Percentiles rank a stretch among this genome's conserved stretches.
These are phyloP conservation scores for Scleropages formosus DNA, from an alignment of 2,797 vertebrate genomes.

Conservation along the genomic window DNA sequence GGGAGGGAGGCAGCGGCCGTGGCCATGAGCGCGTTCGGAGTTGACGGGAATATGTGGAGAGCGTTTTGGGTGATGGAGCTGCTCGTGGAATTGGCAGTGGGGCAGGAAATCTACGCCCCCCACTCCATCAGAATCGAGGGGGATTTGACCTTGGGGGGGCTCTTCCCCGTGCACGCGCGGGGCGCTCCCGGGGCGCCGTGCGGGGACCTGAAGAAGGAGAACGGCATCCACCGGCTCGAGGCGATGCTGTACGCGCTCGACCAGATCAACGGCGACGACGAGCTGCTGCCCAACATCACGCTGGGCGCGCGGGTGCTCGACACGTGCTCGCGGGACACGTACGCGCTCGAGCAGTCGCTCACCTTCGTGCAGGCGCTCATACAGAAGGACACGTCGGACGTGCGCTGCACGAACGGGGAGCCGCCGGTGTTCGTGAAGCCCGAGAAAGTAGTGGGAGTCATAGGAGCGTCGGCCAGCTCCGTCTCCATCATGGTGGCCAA, in stretches of 20 bases:
- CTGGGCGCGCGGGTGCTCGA: constrained; percentile 77
- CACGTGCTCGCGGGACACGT: constrained; percentile 79
- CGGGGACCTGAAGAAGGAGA: constrained; percentile 75
- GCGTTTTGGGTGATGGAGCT: constrained; percentile 24
- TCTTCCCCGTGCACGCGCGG: constrained; percentile 76
- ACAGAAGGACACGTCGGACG: constrained; percentile 79
- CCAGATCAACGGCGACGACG: constrained; percentile 79
- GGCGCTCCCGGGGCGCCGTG: constrained; percentile 64
- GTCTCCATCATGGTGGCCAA: constrained; percentile 83
- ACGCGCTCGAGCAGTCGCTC: constrained; percentile 78
- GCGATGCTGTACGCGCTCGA: constrained; percentile 80
- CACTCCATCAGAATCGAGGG: constrained; percentile 78
- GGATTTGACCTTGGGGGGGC: constrained; percentile 76
- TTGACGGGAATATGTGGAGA: constrained; percentile 14
- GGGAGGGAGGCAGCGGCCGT: constrained; percentile 1
- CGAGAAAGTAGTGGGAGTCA: constrained; percentile 77
- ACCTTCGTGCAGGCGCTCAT: constrained; percentile 81
- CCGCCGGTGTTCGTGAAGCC: constrained; percentile 77
- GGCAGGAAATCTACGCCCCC: constrained; percentile 75
- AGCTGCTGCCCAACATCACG: constrained; percentile 77
- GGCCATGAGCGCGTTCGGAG: constrained; percentile 17
- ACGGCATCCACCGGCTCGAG: constrained; percentile 77
- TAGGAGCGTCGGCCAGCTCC: constrained; percentile 75
- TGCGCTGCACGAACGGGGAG: constrained; percentile 78
- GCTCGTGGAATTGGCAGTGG: constrained; percentile 45